phyloP scores from a whole-genome alignment of 2,888 invertebrate genomes.

The Agrotis exclamationis region DNA sequence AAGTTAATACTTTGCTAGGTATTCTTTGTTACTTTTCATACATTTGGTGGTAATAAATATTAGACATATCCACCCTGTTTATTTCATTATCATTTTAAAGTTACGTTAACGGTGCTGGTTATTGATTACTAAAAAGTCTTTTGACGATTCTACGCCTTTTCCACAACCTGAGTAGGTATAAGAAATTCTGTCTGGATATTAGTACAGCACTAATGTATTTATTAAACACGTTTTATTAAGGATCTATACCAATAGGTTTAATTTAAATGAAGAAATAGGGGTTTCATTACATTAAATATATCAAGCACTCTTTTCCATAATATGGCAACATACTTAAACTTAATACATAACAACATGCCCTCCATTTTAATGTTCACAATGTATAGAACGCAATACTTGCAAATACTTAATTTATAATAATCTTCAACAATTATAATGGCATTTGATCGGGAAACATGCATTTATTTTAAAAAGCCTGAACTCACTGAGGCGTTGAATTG shows the following conservation, averaged over 20 bases:
- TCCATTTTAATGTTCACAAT: slow-evolving; percentile 34
- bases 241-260: slow-evolving; percentile 17
- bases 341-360: slow-evolving; percentile 37
- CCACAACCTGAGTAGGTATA: slow-evolving; percentile 56
- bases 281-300: slow-evolving; percentile 27
- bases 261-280: slow-evolving; percentile 31
- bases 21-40: not conserved
- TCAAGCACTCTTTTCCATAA: slow-evolving; percentile 52
- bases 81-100: slow-evolving; percentile 27
- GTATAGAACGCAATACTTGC: slow-evolving; percentile 46
- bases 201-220: slow-evolving; percentile 23
- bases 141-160: slow-evolving; percentile 42
- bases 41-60: slow-evolving; percentile 9
- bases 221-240: slow-evolving; percentile 18
- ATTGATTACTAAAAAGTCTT: slow-evolving; percentile 52
- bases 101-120: slow-evolving; percentile 33
- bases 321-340: slow-evolving; percentile 57
- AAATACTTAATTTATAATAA: slow-evolving; percentile 57
- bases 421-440: slow-evolving; percentile 55
- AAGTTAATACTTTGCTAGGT: slow-evolving; percentile 6
- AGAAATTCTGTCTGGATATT: slow-evolving; percentile 18
- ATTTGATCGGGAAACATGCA: slow-evolving; percentile 25
- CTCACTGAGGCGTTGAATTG: slow-evolving; percentile 36
- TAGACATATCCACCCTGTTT: slow-evolving; percentile 33
- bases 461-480: slow-evolving; percentile 35